Base-by-base conservation (phyloP, 2,113 vertebrate genomes). In the Setophaga kirtlandii region DNA sequence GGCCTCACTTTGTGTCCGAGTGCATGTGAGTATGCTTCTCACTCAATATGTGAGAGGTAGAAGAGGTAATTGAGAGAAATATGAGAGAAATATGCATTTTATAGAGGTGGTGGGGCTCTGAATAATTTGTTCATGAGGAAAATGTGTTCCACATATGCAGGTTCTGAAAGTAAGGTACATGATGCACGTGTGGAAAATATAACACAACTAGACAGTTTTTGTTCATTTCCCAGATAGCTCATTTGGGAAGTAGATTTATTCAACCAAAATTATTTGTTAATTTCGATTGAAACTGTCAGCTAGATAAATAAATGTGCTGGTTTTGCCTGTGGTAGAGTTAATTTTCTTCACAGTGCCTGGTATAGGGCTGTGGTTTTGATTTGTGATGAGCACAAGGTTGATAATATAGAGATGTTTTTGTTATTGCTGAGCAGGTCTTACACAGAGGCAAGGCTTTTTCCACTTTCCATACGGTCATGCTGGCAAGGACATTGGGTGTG, bases 401-500 rank as follows among this genome's bases (percentile, higher is more conserved):
- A 5, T 47, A 15, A 41, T 9, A 41, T 0, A 42, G 55, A 31
- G 17, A 15, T 60, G 21, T 22, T 82, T 82, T 62, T 31, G 46
- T 31, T 19, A 2, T 2, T 69, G 21, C 21, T 42, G 47, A 69
- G 55, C 79, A 69, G 41, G 2, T 13, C 8, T 83, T 11, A 0
- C n/a, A 46, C 30, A 49, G 21, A 27, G 5, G 47, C 62, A 47
- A 47, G 24, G 11, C 9, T 8, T 35, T 69, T 68, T 47, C 39
- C 46, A 3, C 16, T 35, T 41, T 55, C 5, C 2, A 0, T 27
- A 11, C 1, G 0, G 9, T 24, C 30, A 27, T 1, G 0, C 6
- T 41, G 78, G 14, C 0, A 3, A 39, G 46, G 20, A 31, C 1
- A 3, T 1, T 19, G 20, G 3, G 15, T 21, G 3, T 35, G 1